Conservation (phyloP, 2,113 vertebrate species). For the Danio rerio region DNA sequence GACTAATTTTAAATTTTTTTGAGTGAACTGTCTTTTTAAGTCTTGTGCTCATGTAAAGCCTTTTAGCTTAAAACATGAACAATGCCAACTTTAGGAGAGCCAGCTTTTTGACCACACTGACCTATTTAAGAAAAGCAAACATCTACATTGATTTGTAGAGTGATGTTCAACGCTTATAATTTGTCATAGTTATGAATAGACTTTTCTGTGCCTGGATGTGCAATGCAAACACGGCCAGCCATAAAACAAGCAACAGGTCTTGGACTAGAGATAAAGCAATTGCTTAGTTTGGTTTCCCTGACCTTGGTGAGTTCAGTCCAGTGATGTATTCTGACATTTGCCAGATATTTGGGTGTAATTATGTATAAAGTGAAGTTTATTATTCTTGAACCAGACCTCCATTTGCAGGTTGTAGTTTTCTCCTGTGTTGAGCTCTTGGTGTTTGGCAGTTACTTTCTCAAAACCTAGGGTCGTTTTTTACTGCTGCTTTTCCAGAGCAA, state of each 20-base stretch:
- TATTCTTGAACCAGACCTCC: conserved; percentile 17
- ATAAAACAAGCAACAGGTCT: neutral
- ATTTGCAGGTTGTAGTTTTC: neutral
- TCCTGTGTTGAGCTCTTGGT: neutral
- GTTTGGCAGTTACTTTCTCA: neutral
- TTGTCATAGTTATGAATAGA: conserved; percentile 1
- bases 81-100: neutral
- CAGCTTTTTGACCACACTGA: neutral
- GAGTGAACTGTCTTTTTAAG: neutral
- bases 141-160: neutral
- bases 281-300: neutral
- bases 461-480: neutral
- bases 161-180: neutral
- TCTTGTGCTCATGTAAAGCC: neutral
- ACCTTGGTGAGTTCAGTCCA: neutral
- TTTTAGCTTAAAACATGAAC: neutral
- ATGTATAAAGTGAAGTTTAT: conserved; percentile 14
- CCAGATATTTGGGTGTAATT: conserved; percentile 14
- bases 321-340: conserved; percentile 2
- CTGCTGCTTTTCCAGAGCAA: neutral
- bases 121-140: neutral
- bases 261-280: neutral
- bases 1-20: too few relatives aligned
- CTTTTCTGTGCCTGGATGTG: neutral
- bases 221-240: neutral